Conservation (phyloP, 2,888 invertebrate genomes). For the Drosophila anomalata region DNA sequence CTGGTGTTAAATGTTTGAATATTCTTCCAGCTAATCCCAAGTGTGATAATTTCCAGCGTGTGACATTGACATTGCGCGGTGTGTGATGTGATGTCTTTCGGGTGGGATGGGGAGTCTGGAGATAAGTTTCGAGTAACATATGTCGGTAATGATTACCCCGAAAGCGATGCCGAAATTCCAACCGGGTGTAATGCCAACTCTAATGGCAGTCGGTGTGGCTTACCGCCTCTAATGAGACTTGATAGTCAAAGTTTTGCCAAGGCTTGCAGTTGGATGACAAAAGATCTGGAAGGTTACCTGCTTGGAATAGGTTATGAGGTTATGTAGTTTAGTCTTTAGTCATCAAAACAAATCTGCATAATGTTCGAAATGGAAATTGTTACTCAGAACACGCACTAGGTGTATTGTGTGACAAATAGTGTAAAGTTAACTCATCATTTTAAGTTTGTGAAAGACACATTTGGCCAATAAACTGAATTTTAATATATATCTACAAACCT, state of each 20-base stretch:
- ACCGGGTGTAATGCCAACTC: conserved; percentile 38
- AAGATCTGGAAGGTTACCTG: conserved; percentile 9
- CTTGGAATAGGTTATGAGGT: conserved; percentile 24
- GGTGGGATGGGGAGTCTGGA: conserved; percentile 11
- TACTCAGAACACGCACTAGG: background rate
- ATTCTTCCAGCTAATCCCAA: conserved; percentile 69
- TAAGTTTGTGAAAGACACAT: background rate
- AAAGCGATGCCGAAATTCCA: conserved; percentile 58
- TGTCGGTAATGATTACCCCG: conserved; percentile 71
- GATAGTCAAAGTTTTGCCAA: conserved; percentile 36
- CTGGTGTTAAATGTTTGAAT: conserved; percentile 18
- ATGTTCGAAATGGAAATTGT: background rate
- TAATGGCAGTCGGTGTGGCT: conserved; percentile 18
- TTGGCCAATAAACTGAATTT: no score
- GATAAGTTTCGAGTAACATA: conserved; percentile 76
- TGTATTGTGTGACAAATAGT: conserved; percentile 1
- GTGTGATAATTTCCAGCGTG: conserved; percentile 64
- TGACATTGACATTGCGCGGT: conserved; percentile 74
- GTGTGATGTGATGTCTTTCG: conserved; percentile 2
- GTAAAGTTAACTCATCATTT: background rate
- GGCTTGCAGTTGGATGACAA: conserved; percentile 12
- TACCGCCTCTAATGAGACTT: conserved; percentile 23
- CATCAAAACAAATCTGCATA: conserved; percentile 12
- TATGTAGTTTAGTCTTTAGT: background rate
- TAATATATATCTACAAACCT: background rate